These are phyloP conservation scores for Drosophila nigrodunni DNA, from an alignment of 1,140 invertebrate genomes.

Conservation along the genomic window DNA sequence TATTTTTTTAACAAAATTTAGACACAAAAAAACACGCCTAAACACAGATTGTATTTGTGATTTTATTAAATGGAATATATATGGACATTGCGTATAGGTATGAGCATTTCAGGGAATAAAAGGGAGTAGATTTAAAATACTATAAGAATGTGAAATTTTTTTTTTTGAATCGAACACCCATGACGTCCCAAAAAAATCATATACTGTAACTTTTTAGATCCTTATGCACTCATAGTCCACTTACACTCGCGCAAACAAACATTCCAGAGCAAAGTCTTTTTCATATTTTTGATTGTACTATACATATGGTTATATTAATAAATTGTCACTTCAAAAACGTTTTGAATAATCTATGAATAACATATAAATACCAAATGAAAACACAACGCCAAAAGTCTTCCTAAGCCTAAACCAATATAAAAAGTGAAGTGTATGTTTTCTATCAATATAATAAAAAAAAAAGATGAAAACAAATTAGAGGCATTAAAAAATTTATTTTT, in stretches of 20 bases:
- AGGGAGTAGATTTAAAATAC: neutral
- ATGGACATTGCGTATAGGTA: conserved; percentile 29
- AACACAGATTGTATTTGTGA: conserved; percentile 72
- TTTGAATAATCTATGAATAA: conserved; percentile 45
- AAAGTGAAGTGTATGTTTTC: conserved; percentile 46
- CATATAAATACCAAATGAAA: conserved; percentile 64
- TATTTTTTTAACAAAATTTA: conserved; percentile 59
- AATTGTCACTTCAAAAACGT: conserved; percentile 43
- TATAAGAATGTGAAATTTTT: neutral
- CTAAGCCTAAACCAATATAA: conserved; percentile 66
- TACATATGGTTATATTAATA: conserved; percentile 44
- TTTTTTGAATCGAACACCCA: conserved; percentile 4
- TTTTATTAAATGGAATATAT: conserved; percentile 57
- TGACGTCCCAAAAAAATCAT: neutral
- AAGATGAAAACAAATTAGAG: conserved; percentile 38
- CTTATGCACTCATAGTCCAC: conserved; percentile 13
- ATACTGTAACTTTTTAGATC: neutral
- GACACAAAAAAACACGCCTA: conserved; percentile 46
- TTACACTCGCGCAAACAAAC: conserved; percentile 55
- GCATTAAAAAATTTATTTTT: conserved; percentile 15
- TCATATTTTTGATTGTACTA: conserved; percentile 51
- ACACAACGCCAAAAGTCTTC: conserved; percentile 82
- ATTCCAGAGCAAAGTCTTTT: conserved; percentile 78
- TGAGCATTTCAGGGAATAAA: conserved; percentile 29
- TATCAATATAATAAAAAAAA: conserved; percentile 43